Evolutionary conservation across 1,140 invertebrate species (phyloP).

Genomic region (Drosophila navojoa): DNA sequence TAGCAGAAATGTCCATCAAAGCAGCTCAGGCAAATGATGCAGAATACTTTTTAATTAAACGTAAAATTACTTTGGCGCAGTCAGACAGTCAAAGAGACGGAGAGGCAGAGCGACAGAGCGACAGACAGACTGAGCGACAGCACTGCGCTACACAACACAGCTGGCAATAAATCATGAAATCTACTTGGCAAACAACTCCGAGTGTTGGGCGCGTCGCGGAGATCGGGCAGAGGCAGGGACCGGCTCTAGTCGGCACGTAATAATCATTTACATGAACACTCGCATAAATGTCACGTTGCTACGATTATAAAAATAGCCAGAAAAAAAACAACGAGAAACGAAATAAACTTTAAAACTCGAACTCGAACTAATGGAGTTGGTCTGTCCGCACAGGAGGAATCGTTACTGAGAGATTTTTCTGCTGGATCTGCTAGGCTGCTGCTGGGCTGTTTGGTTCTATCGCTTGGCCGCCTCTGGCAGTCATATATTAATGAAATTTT

Average conservation of each 20-base stretch:
- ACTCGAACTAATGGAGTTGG: slow-evolving; percentile 54
- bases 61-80: slow-evolving; percentile 73
- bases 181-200: slow-evolving; percentile 65
- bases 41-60: slow-evolving; percentile 82
- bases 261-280: slow-evolving; percentile 82
- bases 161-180: slow-evolving; percentile 79
- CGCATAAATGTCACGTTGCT: slow-evolving; percentile 81
- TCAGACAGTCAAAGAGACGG: slow-evolving; percentile 16
- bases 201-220: not conserved
- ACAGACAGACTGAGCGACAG: slow-evolving; percentile 16
- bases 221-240: slow-evolving; percentile 12
- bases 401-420: not conserved
- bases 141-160: slow-evolving; percentile 36
- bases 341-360: slow-evolving; percentile 59
- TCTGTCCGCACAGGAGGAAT: not conserved
- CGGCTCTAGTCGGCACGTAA: slow-evolving; percentile 64
- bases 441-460: slow-evolving; percentile 21
- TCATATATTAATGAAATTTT: slow-evolving; percentile 82
- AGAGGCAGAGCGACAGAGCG: slow-evolving; percentile 9
- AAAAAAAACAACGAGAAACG: slow-evolving; percentile 1
- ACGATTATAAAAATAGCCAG: slow-evolving; percentile 78
- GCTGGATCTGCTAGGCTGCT: too few relatives aligned
- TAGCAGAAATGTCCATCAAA: slow-evolving; percentile 78
- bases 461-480: slow-evolving; percentile 61
- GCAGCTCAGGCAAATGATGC: slow-evolving; percentile 58